Conservation (phyloP, 2,888 invertebrate species). For the Flexamia atlantica region DNA sequence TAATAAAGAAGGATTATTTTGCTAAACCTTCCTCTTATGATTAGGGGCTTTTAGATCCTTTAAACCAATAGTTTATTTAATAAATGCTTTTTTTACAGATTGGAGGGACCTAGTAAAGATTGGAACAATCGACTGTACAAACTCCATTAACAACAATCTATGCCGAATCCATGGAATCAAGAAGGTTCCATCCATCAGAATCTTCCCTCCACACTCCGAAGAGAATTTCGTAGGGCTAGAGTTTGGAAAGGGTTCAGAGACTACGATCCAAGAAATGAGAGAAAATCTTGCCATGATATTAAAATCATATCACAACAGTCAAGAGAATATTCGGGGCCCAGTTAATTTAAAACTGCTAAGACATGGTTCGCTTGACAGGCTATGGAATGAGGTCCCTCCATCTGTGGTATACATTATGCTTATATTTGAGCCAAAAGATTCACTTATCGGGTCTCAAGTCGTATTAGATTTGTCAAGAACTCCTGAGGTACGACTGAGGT, state of each 20-base stretch:
- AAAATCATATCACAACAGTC: constrained; percentile 71
- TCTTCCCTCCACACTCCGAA: constrained; percentile 83
- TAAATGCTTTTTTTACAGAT: constrained; percentile 74
- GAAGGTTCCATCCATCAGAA: constrained; percentile 92
- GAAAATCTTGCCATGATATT: constrained; percentile 78
- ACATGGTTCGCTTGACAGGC: constrained; percentile 74
- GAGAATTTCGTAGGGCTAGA: constrained; percentile 80
- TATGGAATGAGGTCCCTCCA: constrained; percentile 77
- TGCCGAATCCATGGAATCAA: constrained; percentile 94
- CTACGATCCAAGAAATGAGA: constrained; percentile 75
- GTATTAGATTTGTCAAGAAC: constrained; percentile 81
- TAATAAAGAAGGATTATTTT: too few species aligned
- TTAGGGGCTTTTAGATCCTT: too few species aligned
- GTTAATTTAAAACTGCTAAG: constrained; percentile 81
- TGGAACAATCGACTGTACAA: constrained; percentile 92
- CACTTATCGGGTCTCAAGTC: constrained; percentile 82
- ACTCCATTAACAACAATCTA: constrained; percentile 88
- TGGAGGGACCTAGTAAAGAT: constrained; percentile 88
- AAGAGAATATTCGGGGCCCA: not conserved
- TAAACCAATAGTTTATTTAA: too few species aligned
- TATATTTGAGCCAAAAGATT: constrained; percentile 81
- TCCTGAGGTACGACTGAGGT: constrained; percentile 77
- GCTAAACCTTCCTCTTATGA: too few species aligned
- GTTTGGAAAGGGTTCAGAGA: constrained; percentile 75
- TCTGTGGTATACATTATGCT: constrained; percentile 80